These are phyloP conservation scores for Casuarius casuarius DNA, from an alignment of 2,113 vertebrate genomes.

Conservation along the genomic window DNA sequence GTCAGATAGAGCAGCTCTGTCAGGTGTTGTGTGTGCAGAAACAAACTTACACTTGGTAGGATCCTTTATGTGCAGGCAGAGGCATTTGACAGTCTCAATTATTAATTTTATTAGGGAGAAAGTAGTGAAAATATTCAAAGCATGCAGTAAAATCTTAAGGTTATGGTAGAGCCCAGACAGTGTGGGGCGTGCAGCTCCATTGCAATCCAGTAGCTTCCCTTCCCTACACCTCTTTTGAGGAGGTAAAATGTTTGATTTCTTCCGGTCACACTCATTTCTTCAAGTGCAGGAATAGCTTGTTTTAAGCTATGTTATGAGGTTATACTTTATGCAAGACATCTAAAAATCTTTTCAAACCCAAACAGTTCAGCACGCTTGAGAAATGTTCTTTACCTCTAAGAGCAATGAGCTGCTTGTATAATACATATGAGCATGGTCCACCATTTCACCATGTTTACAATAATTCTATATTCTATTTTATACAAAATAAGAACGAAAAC, in stretches of 20 bases:
- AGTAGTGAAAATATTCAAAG: background rate
- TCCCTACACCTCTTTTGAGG: background rate
- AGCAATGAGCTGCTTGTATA: background rate
- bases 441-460: background rate
- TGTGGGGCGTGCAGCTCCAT: background rate
- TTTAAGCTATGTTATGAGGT: background rate
- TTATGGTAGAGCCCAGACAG: background rate
- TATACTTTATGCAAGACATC: background rate
- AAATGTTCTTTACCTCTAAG: background rate
- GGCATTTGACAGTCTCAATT: background rate
- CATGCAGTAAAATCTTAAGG: background rate
- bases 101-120: background rate
- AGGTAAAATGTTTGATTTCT: background rate
- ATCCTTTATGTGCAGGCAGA: background rate
- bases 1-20: background rate
- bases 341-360: background rate
- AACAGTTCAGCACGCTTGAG: background rate
- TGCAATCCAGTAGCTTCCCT: background rate
- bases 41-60: background rate
- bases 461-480: background rate
- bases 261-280: background rate
- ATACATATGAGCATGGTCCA: background rate
- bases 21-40: background rate
- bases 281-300: background rate
- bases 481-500: background rate